phyloP scores from a whole-genome alignment of 2,888 invertebrate species.

The Seladonia tumulorum region DNA sequence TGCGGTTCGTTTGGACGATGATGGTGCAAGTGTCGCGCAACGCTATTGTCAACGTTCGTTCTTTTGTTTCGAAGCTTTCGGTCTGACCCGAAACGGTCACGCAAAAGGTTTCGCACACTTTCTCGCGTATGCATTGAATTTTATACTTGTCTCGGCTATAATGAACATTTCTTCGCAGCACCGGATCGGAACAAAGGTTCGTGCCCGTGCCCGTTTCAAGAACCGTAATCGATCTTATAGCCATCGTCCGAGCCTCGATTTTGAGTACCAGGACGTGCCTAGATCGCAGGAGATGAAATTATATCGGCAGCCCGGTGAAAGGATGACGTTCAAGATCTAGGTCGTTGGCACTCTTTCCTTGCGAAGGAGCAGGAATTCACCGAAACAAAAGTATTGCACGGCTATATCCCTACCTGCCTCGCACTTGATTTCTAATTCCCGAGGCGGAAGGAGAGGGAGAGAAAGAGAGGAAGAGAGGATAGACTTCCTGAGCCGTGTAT shows the following conservation, averaged over 20 bases:
- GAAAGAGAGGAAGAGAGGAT: not conserved
- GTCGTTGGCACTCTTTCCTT: conserved; percentile 38
- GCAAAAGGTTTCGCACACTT: too few species aligned
- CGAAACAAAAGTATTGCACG: conserved; percentile 13
- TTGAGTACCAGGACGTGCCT: not conserved
- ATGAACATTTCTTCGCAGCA: not conserved
- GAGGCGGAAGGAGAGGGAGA: not conserved
- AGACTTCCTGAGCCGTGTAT: not conserved
- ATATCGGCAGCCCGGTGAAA: conserved; percentile 45
- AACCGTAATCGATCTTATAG: not conserved
- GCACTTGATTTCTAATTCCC: conserved; percentile 8
- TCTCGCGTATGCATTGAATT: not conserved
- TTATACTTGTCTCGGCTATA: not conserved
- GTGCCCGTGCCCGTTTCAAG: not conserved
- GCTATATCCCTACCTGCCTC: not conserved
- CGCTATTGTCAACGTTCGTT: not conserved
- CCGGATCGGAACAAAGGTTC: not conserved
- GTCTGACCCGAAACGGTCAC: too few species aligned
- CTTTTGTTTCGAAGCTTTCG: not conserved
- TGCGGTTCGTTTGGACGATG: not conserved
- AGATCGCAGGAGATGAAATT: conserved; percentile 2
- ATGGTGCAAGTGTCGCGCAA: not conserved
- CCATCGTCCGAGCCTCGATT: not conserved
- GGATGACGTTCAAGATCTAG: conserved; percentile 51
- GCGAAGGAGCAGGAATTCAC: conserved; percentile 10